Evolutionary conservation across 2,888 invertebrate species (phyloP).

Genomic region (Tenodera sinensis): DNA sequence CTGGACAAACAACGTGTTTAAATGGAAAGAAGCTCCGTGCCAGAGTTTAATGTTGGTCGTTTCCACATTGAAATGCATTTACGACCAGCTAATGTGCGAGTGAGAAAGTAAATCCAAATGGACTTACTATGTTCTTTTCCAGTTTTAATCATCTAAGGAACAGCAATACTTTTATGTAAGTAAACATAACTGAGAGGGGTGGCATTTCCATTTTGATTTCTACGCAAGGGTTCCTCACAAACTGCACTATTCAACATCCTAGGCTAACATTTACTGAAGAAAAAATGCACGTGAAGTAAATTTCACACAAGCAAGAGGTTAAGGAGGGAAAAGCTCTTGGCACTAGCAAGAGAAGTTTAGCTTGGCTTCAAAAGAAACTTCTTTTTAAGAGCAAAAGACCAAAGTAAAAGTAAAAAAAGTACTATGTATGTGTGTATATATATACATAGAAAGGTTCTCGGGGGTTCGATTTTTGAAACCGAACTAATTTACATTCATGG

Average conservation of each 20-base stretch:
- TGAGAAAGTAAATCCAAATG: background rate
- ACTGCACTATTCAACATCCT: no score
- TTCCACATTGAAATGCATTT: no score
- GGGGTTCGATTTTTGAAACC: conserved; percentile 7
- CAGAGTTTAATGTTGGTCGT: no score
- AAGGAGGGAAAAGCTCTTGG: background rate
- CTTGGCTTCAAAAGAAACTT: background rate
- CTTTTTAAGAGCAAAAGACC: background rate
- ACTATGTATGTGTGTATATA: background rate
- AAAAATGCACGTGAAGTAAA: background rate
- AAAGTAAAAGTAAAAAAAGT: background rate
- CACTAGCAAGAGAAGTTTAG: background rate
- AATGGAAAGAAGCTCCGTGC: no score
- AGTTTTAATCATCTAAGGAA: background rate
- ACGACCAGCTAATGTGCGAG: background rate
- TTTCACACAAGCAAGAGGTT: background rate
- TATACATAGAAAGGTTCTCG: background rate
- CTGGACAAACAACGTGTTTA: no score
- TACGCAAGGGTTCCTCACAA: background rate
- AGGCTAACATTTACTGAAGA: background rate
- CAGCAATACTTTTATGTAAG: background rate
- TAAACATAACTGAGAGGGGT: background rate
- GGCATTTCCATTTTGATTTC: background rate
- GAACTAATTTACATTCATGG: background rate
- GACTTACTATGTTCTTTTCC: background rate